Percentiles rank a stretch among this genome's conserved stretches.
Evolutionary conservation across 2,888 invertebrate genomes (phyloP).

Genomic region (Orchesellides sinensis): DNA sequence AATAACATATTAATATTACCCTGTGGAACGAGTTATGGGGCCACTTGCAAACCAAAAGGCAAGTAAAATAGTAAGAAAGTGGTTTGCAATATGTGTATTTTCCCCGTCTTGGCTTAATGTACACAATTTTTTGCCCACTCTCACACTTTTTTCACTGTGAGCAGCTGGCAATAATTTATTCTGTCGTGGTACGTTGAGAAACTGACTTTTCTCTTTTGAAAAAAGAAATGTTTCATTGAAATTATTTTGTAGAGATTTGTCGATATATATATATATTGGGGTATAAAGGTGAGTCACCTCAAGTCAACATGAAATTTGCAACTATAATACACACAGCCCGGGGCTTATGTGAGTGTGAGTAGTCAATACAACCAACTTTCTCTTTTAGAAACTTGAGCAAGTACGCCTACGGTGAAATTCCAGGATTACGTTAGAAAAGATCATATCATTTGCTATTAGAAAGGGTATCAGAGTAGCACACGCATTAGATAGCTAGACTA

Average conservation of each 20-base stretch:
- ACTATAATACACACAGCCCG: too few relatives aligned
- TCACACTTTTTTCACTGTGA: background rate
- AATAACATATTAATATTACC: too few relatives aligned
- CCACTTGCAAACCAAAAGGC: too few relatives aligned
- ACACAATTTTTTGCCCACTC: background rate
- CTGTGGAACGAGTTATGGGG: too few relatives aligned
- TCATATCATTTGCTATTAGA: background rate
- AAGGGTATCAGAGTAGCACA: background rate
- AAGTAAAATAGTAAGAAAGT: too few relatives aligned
- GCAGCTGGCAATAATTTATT: background rate
- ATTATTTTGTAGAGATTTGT: slow-evolving; percentile 27
- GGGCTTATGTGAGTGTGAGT: background rate
- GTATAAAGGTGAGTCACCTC: slow-evolving; percentile 3
- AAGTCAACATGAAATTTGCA: too few relatives aligned
- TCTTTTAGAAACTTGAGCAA: background rate
- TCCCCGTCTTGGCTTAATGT: background rate
- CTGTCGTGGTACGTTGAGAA: background rate
- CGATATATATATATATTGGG: background rate
- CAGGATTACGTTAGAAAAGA: background rate
- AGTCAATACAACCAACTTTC: background rate
- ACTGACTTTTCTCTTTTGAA: background rate
- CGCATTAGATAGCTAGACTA: too few relatives aligned
- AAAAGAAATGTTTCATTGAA: background rate
- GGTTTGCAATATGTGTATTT: background rate
- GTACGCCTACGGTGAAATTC: background rate